phyloP scores from a whole-genome alignment of 2,797 vertebrate genomes.

The Acanthiza pusilla region DNA sequence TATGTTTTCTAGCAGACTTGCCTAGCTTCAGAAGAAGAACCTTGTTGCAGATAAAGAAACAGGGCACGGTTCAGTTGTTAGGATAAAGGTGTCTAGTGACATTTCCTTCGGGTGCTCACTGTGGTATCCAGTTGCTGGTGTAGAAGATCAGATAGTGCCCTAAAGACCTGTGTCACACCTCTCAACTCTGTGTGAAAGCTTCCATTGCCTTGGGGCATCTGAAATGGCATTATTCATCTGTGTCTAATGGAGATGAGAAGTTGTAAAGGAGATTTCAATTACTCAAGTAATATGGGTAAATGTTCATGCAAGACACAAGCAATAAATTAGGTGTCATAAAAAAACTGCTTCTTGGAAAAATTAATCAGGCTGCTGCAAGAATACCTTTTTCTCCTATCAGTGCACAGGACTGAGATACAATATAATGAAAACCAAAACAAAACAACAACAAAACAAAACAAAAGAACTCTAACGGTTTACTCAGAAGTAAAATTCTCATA shows the following conservation, averaged over 20 bases:
- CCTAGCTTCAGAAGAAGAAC: neutral
- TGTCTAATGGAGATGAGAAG: neutral
- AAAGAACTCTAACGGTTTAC: neutral
- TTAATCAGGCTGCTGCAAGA: neutral
- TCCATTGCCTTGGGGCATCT: neutral
- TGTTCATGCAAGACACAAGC: neutral
- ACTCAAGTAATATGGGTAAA: neutral
- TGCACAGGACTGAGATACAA: neutral
- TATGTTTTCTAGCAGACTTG: neutral
- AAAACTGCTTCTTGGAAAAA: neutral
- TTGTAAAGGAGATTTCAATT: slow-evolving; percentile 20
- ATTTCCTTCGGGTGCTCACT: neutral
- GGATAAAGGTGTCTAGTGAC: neutral
- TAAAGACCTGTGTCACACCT: neutral
- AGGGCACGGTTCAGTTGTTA: neutral
- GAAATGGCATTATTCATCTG: slow-evolving; percentile 2
- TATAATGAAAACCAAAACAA: neutral
- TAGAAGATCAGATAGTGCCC: neutral
- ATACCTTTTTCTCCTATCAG: neutral
- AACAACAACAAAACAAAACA: neutral
- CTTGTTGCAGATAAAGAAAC: neutral
- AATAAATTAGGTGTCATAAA: neutral
- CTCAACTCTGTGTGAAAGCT: neutral
- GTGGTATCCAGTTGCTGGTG: neutral
- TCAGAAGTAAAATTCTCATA: neutral